Percentiles rank a stretch among this genome's conserved stretches.
These are phyloP conservation scores for Pseudochirops corinnae DNA, from an alignment of 2,797 vertebrate species.

Conservation along the genomic window DNA sequence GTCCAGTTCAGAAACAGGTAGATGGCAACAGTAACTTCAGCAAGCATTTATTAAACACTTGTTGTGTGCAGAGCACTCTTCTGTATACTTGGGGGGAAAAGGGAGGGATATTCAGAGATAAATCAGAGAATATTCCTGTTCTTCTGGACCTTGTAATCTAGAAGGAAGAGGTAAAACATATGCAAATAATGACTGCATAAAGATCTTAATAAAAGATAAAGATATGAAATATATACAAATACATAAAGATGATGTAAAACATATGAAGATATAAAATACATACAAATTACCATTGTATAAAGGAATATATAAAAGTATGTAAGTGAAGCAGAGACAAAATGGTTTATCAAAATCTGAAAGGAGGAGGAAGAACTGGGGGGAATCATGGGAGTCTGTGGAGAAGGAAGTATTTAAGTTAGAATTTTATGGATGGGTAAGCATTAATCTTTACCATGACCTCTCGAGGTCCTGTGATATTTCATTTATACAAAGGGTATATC, in stretches of 20 bases:
- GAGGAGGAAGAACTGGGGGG: background rate
- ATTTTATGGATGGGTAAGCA: background rate
- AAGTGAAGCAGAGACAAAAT: background rate
- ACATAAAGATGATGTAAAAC: background rate
- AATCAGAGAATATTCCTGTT: background rate
- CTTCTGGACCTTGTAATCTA: background rate
- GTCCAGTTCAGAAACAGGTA: background rate
- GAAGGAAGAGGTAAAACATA: background rate
- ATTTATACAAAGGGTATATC: background rate
- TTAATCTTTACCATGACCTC: background rate
- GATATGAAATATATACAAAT: background rate
- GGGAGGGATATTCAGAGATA: background rate
- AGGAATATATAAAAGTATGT: background rate
- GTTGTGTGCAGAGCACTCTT: background rate
- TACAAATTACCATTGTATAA: background rate
- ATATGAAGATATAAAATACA: background rate
- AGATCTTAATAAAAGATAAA: background rate
- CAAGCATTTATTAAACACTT: background rate
- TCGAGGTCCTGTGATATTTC: background rate
- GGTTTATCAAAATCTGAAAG: background rate
- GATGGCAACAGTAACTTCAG: background rate
- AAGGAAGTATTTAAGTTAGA: background rate
- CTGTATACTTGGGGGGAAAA: background rate
- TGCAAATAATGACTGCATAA: background rate
- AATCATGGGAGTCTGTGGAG: background rate